Percentiles rank a stretch among this genome's conserved stretches.
Evolutionary conservation across 1,140 invertebrate species (phyloP).

Genomic region (Coboldia fuscipes): DNA sequence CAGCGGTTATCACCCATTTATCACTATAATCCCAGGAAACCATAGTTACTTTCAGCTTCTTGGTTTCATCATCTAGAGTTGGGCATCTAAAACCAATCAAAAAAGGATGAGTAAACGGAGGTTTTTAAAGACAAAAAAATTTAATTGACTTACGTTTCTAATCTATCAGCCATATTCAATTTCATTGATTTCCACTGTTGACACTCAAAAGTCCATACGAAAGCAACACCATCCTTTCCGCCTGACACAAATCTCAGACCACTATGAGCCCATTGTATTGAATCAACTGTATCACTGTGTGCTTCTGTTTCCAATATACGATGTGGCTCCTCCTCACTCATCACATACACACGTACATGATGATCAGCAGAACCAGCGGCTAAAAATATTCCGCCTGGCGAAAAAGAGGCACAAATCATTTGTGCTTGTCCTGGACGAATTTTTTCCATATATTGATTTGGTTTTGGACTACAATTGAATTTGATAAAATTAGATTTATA

Average conservation of each 20-base stretch:
- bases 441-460: conserved; percentile 81
- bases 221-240: conserved; percentile 88
- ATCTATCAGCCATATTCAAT: conserved; percentile 48
- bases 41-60: conserved; percentile 79
- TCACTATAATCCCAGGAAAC: conserved; percentile 87
- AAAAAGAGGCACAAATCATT: conserved; percentile 92
- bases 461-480: conserved; percentile 49
- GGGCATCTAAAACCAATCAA: conserved; percentile 20
- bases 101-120: not conserved
- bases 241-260: conserved; percentile 80
- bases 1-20: conserved; percentile 70
- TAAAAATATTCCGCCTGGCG: conserved; percentile 79
- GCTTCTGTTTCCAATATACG: conserved; percentile 56
- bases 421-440: conserved; percentile 83
- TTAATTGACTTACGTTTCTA: conserved; percentile 29
- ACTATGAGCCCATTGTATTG: conserved; percentile 80
- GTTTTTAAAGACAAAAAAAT: not conserved
- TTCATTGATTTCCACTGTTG: conserved; percentile 69
- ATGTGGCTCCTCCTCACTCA: conserved; percentile 48
- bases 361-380: conserved; percentile 89
- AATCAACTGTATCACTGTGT: conserved; percentile 87
- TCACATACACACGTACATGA: conserved; percentile 75
- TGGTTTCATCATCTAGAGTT: conserved; percentile 33
- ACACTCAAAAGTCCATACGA: conserved; percentile 79
- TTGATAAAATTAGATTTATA: conserved; percentile 8